Conservation (phyloP, 2,888 invertebrate species). For the Dryocosmus kuriphilus region DNA sequence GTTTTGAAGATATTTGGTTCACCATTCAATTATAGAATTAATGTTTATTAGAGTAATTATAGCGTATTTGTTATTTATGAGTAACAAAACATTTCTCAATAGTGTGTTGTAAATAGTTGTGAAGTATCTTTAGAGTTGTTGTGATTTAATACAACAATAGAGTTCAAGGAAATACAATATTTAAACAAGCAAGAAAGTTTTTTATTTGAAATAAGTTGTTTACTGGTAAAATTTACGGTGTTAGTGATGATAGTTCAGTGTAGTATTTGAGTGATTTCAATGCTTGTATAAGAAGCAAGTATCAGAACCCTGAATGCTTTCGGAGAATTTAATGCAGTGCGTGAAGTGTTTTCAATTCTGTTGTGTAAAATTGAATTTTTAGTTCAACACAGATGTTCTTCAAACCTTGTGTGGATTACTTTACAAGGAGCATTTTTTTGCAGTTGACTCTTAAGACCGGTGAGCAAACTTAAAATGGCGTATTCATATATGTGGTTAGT, state of each 20-base stretch:
- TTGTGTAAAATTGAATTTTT: constrained; percentile 8
- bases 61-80: neutral
- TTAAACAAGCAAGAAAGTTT: neutral
- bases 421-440: constrained; percentile 16
- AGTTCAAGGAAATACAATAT: neutral
- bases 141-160: neutral
- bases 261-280: constrained; percentile 15
- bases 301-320: constrained; percentile 13
- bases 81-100: neutral
- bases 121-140: neutral
- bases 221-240: neutral
- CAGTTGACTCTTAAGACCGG: constrained; percentile 33
- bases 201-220: neutral
- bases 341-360: constrained; percentile 13
- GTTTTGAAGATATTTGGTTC: neutral
- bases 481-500: neutral
- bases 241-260: neutral
- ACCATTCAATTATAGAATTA: neutral
- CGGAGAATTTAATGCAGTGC: constrained; percentile 3
- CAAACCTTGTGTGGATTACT: constrained; percentile 21
- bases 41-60: neutral
- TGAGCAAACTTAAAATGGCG: constrained; percentile 34
- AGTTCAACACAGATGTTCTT: constrained; percentile 9
- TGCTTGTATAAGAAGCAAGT: constrained; percentile 30
- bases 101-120: neutral